Percentiles rank a stretch among this genome's conserved stretches.
Conservation (phyloP, 1,140 invertebrate species). For the Zophobas atratus region DNA sequence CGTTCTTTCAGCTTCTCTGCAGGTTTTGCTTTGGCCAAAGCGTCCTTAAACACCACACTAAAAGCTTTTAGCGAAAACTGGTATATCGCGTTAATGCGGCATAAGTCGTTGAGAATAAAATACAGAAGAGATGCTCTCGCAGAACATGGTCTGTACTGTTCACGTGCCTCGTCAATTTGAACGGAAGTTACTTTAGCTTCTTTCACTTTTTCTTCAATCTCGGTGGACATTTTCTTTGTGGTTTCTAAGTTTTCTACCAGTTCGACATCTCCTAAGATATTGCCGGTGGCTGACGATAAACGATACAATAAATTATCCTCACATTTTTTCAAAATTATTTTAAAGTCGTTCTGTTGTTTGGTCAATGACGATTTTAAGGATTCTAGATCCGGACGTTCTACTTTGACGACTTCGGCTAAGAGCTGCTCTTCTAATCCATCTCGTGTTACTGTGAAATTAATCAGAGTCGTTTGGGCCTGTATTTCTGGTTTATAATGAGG, state of each 20-base stretch:
- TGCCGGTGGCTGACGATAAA: constrained; percentile 89
- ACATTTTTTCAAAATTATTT: constrained; percentile 91
- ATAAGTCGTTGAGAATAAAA: constrained; percentile 94
- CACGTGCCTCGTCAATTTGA: constrained; percentile 92
- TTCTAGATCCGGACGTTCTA: constrained; percentile 94
- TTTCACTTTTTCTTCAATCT: constrained; percentile 88
- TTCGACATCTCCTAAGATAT: constrained; percentile 92
- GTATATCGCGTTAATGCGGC: constrained; percentile 96
- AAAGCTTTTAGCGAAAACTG: constrained; percentile 97
- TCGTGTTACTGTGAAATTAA: constrained; percentile 95
- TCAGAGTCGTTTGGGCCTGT: constrained; percentile 95
- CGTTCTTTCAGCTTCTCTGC: constrained; percentile 80
- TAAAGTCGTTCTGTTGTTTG: constrained; percentile 95
- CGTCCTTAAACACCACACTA: constrained; percentile 93
- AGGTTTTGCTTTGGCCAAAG: constrained; percentile 80
- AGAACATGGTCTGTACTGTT: constrained; percentile 90
- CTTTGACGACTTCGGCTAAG: constrained; percentile 93
- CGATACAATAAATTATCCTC: constrained; percentile 92
- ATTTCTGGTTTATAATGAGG: constrained; percentile 97
- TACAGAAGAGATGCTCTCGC: constrained; percentile 91
- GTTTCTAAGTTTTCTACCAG: constrained; percentile 94
- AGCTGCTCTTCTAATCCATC: constrained; percentile 95
- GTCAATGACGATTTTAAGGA: constrained; percentile 77
- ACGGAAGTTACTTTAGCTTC: constrained; percentile 89
- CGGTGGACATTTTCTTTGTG: constrained; percentile 93